These are phyloP conservation scores for Agriotes lineatus DNA, from an alignment of 2,888 invertebrate species.

Conservation along the genomic window DNA sequence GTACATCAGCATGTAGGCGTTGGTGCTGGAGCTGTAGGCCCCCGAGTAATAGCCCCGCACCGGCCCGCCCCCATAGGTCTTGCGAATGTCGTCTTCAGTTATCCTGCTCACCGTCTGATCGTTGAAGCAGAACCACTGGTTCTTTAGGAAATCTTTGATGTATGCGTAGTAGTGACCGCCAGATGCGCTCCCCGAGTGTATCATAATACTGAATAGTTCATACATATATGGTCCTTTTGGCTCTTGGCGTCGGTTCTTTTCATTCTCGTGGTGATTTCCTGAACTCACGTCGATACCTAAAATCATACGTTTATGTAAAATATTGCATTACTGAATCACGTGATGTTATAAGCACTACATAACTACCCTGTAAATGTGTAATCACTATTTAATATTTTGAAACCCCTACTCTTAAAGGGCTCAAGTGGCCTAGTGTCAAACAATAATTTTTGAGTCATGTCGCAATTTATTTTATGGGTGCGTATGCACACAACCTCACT, in stretches of 20 bases:
- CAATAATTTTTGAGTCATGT: no score
- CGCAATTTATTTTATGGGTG: no score
- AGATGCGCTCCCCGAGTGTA: constrained; percentile 90
- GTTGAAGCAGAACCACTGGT: constrained; percentile 90
- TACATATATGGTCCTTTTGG: constrained; percentile 80
- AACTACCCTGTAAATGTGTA: no score
- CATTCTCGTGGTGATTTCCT: constrained; percentile 68
- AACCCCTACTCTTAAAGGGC: no score
- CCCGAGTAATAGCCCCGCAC: constrained; percentile 77
- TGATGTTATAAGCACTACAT: no score
- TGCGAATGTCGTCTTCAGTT: constrained; percentile 83
- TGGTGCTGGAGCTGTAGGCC: constrained; percentile 84
- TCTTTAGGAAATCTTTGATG: constrained; percentile 82
- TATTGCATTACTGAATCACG: no score
- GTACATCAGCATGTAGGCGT: constrained; percentile 94
- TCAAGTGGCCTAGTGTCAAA: no score
- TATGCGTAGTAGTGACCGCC: constrained; percentile 95
- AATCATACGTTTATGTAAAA: constrained; percentile 33
- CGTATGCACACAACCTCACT: no score
- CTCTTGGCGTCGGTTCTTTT: constrained; percentile 66
- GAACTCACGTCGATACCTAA: constrained; percentile 74
- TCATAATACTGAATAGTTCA: constrained; percentile 92
- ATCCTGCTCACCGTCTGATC: constrained; percentile 84
- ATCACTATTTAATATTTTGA: no score
- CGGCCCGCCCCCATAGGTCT: constrained; percentile 84